Base-by-base conservation (phyloP, 2,888 invertebrate species). In the Blastobasis lacticolella region DNA sequence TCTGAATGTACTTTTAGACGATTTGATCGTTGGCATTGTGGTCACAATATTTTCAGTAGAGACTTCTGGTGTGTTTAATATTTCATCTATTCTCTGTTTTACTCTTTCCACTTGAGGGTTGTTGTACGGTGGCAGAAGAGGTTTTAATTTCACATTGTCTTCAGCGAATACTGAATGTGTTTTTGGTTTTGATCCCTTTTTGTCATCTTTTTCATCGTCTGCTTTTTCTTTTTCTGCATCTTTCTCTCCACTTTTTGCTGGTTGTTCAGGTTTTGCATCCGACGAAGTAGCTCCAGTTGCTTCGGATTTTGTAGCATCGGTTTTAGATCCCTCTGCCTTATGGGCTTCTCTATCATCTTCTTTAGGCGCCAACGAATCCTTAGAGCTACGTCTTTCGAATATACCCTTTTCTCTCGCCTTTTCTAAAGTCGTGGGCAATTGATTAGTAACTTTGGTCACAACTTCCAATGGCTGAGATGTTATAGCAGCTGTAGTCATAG, bases 401-500 rank as follows among this genome's bases (percentile, higher is more conserved):
- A 86, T 82, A 46, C 78, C 82, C 46, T 84, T 88, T 62, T 89
- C 89, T 69, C 88, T 77, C 0, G 89, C 89, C 49, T 88, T 89
- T 67, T 88, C 89, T 47, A 89, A 75, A 48, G 83, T 77, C 40
- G 78, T 66, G 40, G 89, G 88, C 48, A 90, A 60, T 64, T 90
- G 90, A 59, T 89, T 90, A 4, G 89, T 90, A 6, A 90, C 89
- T 42, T 87, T 88, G 43, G 89, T 83, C 4, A 89, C 89, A 8
- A 90, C 81, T 70, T 90, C 88, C 54, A 90, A 71, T 2, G 90
- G 90, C 55, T 90, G 90, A 5, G 90, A 83, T 49, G 90, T 89
- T 49, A 90, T 90, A 5, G 90, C 90, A 23, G 90, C 90, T 5
- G 90, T 90, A 9, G 90, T 90, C 90, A 90, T 90, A 10, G 90